Conservation (phyloP, 2,888 invertebrate genomes). For the Keiferia lycopersicella region DNA sequence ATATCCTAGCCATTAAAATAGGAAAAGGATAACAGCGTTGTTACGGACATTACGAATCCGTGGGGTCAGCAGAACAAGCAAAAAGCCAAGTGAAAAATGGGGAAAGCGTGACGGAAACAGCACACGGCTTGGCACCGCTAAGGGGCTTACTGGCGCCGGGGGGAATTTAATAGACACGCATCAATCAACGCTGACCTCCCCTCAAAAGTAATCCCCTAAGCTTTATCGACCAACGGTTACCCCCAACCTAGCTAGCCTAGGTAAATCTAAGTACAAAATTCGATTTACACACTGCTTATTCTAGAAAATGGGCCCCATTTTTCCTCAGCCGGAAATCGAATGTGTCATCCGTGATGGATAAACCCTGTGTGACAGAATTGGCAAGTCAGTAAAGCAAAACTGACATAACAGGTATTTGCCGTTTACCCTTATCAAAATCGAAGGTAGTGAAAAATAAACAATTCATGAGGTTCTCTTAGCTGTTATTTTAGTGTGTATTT, state of each 20-base stretch:
- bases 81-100: constrained; percentile 23
- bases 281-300: neutral
- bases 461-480: neutral
- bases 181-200: constrained; percentile 10
- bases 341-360: constrained; percentile 8
- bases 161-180: constrained; percentile 17
- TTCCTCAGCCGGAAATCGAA: neutral
- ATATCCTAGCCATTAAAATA: constrained; percentile 55
- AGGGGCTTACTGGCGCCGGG: constrained; percentile 18
- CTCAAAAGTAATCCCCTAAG: constrained; percentile 4
- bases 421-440: neutral
- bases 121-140: constrained; percentile 15
- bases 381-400: neutral
- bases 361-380: neutral
- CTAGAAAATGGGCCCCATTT: neutral
- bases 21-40: constrained; percentile 43
- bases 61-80: constrained; percentile 18
- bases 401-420: constrained; percentile 15
- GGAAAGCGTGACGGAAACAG: constrained; percentile 21
- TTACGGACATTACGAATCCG: constrained; percentile 25
- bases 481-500: neutral
- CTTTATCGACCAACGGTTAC: neutral
- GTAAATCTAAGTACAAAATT: neutral
- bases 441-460: neutral
- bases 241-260: neutral